Evolutionary conservation across 2,888 invertebrate genomes (phyloP), one percentile per base, ranked within the genome.

Genomic region (Sinohyriopsis cumingii): DNA sequence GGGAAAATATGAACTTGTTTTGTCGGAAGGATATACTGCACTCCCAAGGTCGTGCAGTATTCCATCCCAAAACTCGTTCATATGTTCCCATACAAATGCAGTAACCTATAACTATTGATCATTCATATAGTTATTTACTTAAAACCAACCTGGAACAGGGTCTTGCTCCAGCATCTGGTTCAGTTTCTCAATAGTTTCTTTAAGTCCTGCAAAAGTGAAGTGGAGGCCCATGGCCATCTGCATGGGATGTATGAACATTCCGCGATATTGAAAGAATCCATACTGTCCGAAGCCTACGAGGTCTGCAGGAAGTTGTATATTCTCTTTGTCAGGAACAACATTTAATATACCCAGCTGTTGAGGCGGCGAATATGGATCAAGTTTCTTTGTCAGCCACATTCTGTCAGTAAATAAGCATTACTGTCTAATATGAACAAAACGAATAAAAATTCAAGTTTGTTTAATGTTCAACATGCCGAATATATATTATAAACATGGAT

Each of bases 311-410:
- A 63, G n/a, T 63, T n/a, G 63, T 15, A 63, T 53, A 6, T 22
- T 45, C 18, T 75, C 71, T 59, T 73, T 72, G 57, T 75, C 70
- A 4, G 85, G 85, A 0, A 80, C 71, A 18, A 79, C 71, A 71
- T 82, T 84, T 28, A 78, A 65, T 18, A 85, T 61, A 24, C 81
- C 82, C 0, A 85, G 67, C 64, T 84, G 82, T 66, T 83, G 83
- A 0, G 72, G 71, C 1, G 73, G 65, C 12, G 71, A 70, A 1
- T 68, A 64, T 5, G 73, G 71, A 25, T 71, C 72, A 0, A 69
- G 28, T 54, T 75, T 80, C 65, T 75, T 75, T 3, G 80, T 81
- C 55, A 85, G 63, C 85, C 85, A 85, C 25, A 83, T 63, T 64
- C 82, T 79, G 67, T 0, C 66, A 20, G 54, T 20, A 67, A 19